Evolutionary conservation across 2,797 vertebrate genomes (phyloP).

Genomic region (Tamandua tetradactyla): DNA sequence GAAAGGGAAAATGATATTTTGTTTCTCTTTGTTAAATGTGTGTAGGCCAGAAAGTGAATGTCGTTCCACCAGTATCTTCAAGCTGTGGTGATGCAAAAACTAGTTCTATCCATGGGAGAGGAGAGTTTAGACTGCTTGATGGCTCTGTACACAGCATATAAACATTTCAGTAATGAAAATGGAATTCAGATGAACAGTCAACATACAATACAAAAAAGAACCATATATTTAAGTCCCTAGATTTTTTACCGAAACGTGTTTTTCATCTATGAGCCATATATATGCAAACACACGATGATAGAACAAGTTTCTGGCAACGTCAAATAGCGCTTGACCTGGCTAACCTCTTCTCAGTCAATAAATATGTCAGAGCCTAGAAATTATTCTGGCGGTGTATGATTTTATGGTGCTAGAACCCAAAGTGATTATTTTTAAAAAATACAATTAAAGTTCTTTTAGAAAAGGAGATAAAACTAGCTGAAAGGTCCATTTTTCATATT

Average conservation of each 20-base stretch:
- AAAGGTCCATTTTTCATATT: slow-evolving; percentile 46
- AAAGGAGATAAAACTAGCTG: slow-evolving; percentile 46
- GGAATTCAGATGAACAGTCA: background rate
- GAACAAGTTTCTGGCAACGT: background rate
- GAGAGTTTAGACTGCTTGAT: background rate
- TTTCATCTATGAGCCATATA: slow-evolving; percentile 41
- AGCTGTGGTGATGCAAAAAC: slow-evolving; percentile 2
- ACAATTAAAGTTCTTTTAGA: slow-evolving; percentile 66
- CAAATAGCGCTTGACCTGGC: slow-evolving; percentile 7
- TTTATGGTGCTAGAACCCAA: slow-evolving; percentile 51
- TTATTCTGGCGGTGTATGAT: slow-evolving; percentile 2
- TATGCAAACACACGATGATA: background rate
- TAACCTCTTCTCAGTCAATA: slow-evolving; percentile 49
- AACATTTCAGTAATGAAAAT: slow-evolving; percentile 23
- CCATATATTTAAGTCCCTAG: background rate
- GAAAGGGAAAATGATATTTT: background rate
- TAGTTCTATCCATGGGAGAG: background rate
- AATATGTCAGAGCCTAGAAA: background rate
- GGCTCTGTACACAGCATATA: background rate
- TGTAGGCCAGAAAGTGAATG: slow-evolving; percentile 43
- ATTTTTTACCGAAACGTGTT: background rate
- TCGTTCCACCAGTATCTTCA: background rate
- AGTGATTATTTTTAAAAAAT: slow-evolving; percentile 54
- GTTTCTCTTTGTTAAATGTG: background rate
- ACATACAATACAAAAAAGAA: background rate